Percentiles rank a stretch among this genome's conserved stretches.
Conservation (phyloP, 2,797 vertebrate species). For the Acanthiza pusilla region DNA sequence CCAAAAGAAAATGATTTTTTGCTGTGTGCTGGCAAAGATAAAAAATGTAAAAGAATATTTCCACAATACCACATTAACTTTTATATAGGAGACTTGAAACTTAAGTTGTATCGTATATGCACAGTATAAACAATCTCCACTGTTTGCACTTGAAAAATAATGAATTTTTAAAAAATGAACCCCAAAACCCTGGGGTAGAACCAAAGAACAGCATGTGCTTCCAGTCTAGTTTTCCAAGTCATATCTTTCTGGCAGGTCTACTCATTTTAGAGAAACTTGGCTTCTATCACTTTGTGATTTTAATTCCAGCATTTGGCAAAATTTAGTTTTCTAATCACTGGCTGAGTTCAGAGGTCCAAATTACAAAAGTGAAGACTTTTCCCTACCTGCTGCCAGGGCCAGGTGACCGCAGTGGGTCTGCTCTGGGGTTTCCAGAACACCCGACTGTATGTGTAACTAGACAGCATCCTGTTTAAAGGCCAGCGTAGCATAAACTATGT, state of each 20-base stretch:
- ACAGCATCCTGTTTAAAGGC: background rate
- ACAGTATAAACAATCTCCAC: background rate
- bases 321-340: background rate
- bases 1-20: background rate
- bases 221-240: background rate
- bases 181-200: background rate
- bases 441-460: background rate
- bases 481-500: background rate
- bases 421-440: background rate
- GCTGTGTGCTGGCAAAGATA: background rate
- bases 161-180: background rate
- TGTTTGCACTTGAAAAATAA: background rate
- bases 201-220: background rate
- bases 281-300: background rate
- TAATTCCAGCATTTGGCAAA: constrained; percentile 30
- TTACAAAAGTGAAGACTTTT: background rate
- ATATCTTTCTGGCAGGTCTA: background rate
- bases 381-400: background rate
- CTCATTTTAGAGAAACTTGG: background rate
- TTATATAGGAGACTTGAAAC: background rate
- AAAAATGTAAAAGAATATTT: background rate
- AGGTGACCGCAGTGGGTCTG: background rate
- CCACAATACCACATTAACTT: background rate
- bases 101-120: background rate
- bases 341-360: background rate